Base-by-base conservation (phyloP, 2,113 vertebrate species). In the Brachyhypopomus occidentalis region DNA sequence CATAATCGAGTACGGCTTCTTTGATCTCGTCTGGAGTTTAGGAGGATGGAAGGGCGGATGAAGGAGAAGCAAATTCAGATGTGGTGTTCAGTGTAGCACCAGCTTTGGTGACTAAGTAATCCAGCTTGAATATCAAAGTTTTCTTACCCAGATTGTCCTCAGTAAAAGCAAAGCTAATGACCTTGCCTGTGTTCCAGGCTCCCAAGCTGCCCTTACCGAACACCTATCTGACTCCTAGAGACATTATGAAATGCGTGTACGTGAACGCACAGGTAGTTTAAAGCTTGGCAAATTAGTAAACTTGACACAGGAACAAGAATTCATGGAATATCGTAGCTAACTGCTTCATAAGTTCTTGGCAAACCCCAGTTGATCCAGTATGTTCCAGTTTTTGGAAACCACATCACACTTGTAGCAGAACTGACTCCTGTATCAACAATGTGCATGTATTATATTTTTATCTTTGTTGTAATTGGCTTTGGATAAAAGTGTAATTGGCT, bases 21-120 rank as follows among this genome's bases (percentile, higher is more conserved):
- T 91, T 91, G 88, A 92, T 90, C 86, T 85, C 73, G 79, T 81
- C 77, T 83, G 66, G 78, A 75, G 8, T 71, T 63, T 81, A 27
- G 34, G 55, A 58, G 30, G 23, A 78, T 45, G 62, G 52, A 34
- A 22, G 38, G 75, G 75, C 52, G 66, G 25, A 52, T 69, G 72
- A 79, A 81, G 72, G 74, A 84, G 81, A 52, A 36, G 56, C 79
- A 84, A 81, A 83, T 78, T 76, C 71, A 72, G 79, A 83, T 25
- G n/a, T 16, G 30, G 25, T 75, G 75, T 75, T 83, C 70, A 30
- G 75, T 60, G 38, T 41, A 55, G 27, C 11, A 64, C 19, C 22
- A 52, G 79, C 72, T 72, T 83, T 67, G 45, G 52, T 70, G 62
- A 69, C 59, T 73, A 80, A 78, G 73, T 63, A n/a, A 58, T 72